Evolutionary conservation across 1,140 invertebrate species (phyloP).

Genomic region (Orchesella cincta): DNA sequence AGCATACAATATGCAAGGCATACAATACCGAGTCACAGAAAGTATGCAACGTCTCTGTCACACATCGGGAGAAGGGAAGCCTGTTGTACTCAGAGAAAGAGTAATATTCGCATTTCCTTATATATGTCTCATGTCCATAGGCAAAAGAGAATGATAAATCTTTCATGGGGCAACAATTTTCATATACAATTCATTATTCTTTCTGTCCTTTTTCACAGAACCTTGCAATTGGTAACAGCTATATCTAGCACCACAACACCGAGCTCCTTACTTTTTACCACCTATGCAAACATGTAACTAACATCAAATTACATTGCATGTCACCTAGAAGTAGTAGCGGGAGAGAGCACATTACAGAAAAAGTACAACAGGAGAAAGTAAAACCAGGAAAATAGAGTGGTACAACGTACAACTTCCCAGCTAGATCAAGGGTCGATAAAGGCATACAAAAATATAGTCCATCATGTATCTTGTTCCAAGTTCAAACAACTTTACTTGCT

Average conservation of each 20-base stretch:
- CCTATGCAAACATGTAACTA: not conserved
- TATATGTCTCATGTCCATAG: not conserved
- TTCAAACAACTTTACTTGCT: too few relatives aligned
- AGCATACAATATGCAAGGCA: not conserved
- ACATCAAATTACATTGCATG: slow-evolving; percentile 16
- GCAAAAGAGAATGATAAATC: not conserved
- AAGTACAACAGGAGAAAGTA: not conserved
- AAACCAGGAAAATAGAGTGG: not conserved
- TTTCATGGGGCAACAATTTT: not conserved
- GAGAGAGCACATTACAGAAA: not conserved
- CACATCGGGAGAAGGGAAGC: not conserved
- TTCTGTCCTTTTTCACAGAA: not conserved
- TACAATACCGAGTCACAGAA: not conserved
- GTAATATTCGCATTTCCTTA: not conserved
- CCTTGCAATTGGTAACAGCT: not conserved
- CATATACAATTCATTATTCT: not conserved
- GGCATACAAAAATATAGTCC: not conserved
- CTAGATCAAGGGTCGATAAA: not conserved
- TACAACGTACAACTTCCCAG: not conserved
- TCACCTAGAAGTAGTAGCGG: not conserved
- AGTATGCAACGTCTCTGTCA: not conserved
- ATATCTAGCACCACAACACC: not conserved
- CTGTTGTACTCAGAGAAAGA: not conserved
- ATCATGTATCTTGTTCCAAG: too few relatives aligned
- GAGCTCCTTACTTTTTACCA: not conserved